phyloP scores from a whole-genome alignment of 2,113 vertebrate species.

The Microcebus griseorufus region DNA sequence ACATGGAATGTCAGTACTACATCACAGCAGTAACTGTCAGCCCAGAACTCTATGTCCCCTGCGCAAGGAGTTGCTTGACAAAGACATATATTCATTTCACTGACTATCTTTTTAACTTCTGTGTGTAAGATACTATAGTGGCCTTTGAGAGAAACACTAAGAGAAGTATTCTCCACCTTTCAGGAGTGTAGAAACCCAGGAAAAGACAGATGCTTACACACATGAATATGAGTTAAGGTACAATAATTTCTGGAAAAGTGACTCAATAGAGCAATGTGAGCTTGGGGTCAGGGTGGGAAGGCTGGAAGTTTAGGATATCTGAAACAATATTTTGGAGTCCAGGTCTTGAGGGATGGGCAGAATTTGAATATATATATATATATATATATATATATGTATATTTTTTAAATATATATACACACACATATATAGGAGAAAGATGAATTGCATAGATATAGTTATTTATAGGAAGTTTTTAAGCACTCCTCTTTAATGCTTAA shows the following conservation, averaged over 20 bases:
- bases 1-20: constrained; percentile 14
- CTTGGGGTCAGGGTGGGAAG: neutral
- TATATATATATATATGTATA: neutral
- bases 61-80: neutral
- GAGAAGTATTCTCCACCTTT: neutral
- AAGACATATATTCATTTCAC: neutral
- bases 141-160: constrained; percentile 17
- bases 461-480: constrained; percentile 19
- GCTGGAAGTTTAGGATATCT: neutral
- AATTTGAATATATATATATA: neutral
- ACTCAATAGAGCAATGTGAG: neutral
- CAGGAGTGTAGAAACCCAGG: neutral
- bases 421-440: neutral
- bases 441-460: neutral
- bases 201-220: neutral
- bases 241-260: neutral
- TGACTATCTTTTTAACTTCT: neutral
- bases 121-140: neutral
- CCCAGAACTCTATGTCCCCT: neutral
- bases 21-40: neutral
- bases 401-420: neutral
- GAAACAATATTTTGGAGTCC: neutral
- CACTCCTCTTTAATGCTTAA: neutral
- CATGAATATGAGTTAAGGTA: constrained; percentile 11
- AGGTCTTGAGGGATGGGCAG: neutral